Evolutionary conservation across 2,113 vertebrate genomes (phyloP), one percentile per base, ranked within the genome.

Genomic region (Rhabdomys dilectus): DNA sequence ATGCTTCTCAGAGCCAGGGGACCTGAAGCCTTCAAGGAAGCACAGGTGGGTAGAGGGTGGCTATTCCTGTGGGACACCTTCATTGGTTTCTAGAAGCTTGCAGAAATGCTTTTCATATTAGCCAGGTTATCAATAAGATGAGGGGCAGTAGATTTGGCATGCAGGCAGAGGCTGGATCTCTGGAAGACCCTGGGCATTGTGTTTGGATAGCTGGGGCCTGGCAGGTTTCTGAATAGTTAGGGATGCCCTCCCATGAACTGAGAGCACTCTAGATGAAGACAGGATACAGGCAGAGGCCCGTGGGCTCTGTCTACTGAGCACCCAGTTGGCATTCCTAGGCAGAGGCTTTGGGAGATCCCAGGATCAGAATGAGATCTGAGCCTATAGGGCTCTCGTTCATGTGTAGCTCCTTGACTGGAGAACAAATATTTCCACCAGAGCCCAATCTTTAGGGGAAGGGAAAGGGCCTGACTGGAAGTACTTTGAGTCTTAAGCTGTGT

Each of bases 161-260:
- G 11, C n/a, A 62, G 24, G 24, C 22, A 39, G 53, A 24, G 72
- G 42, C 62, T 76, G 0, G 60, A 5, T 22, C 0, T 21, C 0
- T 51, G 72, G 60, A 4, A 4, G 13, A 13, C 5, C 0, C 36
- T 19, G 26, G 60, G 13, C 6, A 0, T 21, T 36, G 1, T 84
- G n/a, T 60, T 22, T 24, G 39, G 68, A 53, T 0, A 0, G 39
- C 3, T 56, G 42, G 34, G 68, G 58, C 84, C 36, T 12, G 60
- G 48, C 0, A 1, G 81, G 56, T 17, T 36, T 34, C 21, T 36
- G 62, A 42, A 76, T 42, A 17, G 64, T n/a, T 36, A 36, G 5
- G 3, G 0, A 34, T 2, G 1, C 56, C 10, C 0, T 53, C 0
- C 9, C 4, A 8, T n/a, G 29, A 1, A 0, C 39, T 53, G 17